These are phyloP conservation scores for Strongylocentrotus purpuratus DNA, from an alignment of 35 echinoderm and acorn worm genomes.

Conservation along the genomic window DNA sequence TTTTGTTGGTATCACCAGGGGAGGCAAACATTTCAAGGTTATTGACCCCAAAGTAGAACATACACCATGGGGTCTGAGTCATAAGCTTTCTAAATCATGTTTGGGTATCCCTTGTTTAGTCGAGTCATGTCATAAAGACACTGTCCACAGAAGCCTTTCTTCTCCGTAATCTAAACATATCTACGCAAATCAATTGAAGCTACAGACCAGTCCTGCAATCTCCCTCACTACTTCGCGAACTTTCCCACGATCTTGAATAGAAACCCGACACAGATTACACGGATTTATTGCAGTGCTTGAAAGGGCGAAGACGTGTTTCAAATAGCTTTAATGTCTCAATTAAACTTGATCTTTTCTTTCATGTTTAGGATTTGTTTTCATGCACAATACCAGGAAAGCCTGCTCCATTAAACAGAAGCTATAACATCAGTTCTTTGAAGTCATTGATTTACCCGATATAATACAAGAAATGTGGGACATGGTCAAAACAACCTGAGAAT, in stretches of 20 bases:
- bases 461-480: no score
- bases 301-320: background rate
- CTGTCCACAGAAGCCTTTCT: background rate
- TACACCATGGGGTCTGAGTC: background rate
- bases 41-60: no score
- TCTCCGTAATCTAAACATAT: background rate
- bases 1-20: no score
- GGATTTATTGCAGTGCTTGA: background rate
- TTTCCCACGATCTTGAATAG: constrained; percentile 1
- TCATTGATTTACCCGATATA: no score
- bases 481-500: no score
- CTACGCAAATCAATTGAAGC: background rate
- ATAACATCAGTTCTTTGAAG: no score
- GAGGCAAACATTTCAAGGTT: no score
- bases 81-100: background rate
- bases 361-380: no score
- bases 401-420: no score
- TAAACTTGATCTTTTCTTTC: background rate
- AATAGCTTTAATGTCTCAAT: background rate
- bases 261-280: background rate
- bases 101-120: background rate
- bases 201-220: background rate
- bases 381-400: no score
- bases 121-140: background rate
- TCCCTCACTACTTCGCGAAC: background rate